A percentile compares a stretch with the other conserved stretches of the same genome.
These are phyloP conservation scores for Sparus aurata DNA, from an alignment of 2,797 vertebrate genomes.

Conservation along the genomic window DNA sequence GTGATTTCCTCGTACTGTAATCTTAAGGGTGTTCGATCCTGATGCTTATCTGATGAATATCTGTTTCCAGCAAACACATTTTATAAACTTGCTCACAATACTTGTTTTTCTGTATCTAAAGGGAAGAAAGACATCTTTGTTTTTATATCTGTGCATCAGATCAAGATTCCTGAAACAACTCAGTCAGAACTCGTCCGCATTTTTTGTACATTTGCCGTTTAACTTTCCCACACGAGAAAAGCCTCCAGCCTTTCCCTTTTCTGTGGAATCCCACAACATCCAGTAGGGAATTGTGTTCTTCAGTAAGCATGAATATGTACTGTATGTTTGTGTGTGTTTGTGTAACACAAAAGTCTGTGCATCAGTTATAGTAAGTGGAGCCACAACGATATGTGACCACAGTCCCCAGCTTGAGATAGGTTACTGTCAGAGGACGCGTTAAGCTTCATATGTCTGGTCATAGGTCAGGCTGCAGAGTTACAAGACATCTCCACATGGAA, in stretches of 20 bases:
- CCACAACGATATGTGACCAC: conserved; percentile 45
- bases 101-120: neutral
- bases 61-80: neutral
- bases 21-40: neutral
- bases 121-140: neutral
- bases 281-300: conserved; percentile 26
- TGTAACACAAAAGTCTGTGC: neutral
- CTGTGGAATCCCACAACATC: conserved; percentile 24
- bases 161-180: neutral
- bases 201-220: neutral
- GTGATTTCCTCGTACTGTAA: neutral
- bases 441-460: conserved; percentile 53
- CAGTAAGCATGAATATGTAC: neutral
- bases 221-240: conserved; percentile 5
- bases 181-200: neutral
- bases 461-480: conserved; percentile 74
- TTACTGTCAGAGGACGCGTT: conserved; percentile 55
- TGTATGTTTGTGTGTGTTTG: neutral
- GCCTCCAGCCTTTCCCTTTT: conserved; percentile 5
- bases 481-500: conserved; percentile 31
- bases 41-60: neutral
- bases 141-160: neutral
- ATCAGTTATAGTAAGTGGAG: conserved; percentile 23
- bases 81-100: neutral
- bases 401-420: conserved; percentile 25